Base-by-base conservation (phyloP, 2,888 invertebrate species). In the Plagodis pulveraria region DNA sequence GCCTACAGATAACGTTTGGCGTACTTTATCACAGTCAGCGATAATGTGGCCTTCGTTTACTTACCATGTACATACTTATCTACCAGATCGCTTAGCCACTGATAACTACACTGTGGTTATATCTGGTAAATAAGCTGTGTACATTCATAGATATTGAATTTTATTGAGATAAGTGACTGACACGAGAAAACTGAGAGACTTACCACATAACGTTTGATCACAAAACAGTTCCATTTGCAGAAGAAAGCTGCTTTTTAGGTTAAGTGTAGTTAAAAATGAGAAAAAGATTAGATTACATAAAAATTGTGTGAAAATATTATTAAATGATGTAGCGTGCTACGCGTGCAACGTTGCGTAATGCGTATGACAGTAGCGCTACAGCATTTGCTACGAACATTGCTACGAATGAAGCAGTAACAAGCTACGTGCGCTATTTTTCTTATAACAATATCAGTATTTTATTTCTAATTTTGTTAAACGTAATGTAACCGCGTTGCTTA, bases 1-100 rank as follows among this genome's bases (percentile, higher is more conserved):
- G 74, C 80, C 81, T 35, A 72, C 79, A 85, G 87, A 89, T 89
- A 91, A 88, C 85, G 85, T 86, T 84, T 84, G 83, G 83, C 80
- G 81, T 86, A 80, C 77, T 80, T 86, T 87, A 89, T 88, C 87
- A 87, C 73, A 70, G 69, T 65, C 69, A 69, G 77, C 77, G 87
- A 88, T 87, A 86, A 82, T 71, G 73, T 72, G 84, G 70, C 87
- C 86, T 88, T 87, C 85, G 65, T 62, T 56, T 59, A 72, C 73
- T 75, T 58, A 72, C 73, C 74, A 76, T 71, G 71, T 71, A 72
- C 71, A 61, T 22, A 22, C 56, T 52, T 62, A 56, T 65, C 50
- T 53, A 38, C 55, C 58, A 51, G 59, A 61, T 47, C 64, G 50
- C 57, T 11, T 22, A 40, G 35, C 34, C 40, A 11, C 42, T 43